Base-by-base conservation (phyloP, 2,113 vertebrate species). In the Pardalotus punctatus region DNA sequence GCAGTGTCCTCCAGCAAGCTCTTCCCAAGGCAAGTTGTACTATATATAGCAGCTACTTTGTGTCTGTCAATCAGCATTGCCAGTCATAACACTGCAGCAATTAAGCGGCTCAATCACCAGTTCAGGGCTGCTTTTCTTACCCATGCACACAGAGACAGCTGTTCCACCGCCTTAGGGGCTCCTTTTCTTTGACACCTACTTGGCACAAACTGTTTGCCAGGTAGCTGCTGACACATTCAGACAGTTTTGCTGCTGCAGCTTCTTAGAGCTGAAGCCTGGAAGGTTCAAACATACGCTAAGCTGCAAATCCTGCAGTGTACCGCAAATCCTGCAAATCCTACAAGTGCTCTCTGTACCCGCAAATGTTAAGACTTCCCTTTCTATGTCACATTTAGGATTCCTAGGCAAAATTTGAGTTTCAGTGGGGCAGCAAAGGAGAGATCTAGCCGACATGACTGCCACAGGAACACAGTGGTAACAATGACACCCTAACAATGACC, bases 121-220 rank as follows among this genome's bases (percentile, higher is more conserved):
- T 42, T 72, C 61, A 81, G 77, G 57, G 61, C 45, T 89, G 69
- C 73, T 95, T 76, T 87, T 79, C 78, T 42, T 87, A 57, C 22
- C 45, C 58, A 31, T 10, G 76, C 23, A 38, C 84, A 91, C 12
- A 76, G 42, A 66, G 89, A 57, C 74, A 88, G 66, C 33, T 87
- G 57, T 21, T 93, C 29, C 53, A 42, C 51, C 62, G 93, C 84
- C 83, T 88, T 10, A 85, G 70, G 77, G 29, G 38, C 7, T 85
- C 87, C 50, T 91, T 82, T 91, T 79, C 89, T 94, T 69, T 65
- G 70, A 85, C 89, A 95, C 51, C 42, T 31, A 56, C 85, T 82
- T 70, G 88, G 95, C 87, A 79, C 71, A 81, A 66, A 56, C 51
- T 77, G 45, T 79, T 81, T 88, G 40, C 58, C 71, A 90, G 60